These are phyloP conservation scores for Poecilia wingei DNA, from an alignment of 2,797 vertebrate genomes.

Conservation along the genomic window DNA sequence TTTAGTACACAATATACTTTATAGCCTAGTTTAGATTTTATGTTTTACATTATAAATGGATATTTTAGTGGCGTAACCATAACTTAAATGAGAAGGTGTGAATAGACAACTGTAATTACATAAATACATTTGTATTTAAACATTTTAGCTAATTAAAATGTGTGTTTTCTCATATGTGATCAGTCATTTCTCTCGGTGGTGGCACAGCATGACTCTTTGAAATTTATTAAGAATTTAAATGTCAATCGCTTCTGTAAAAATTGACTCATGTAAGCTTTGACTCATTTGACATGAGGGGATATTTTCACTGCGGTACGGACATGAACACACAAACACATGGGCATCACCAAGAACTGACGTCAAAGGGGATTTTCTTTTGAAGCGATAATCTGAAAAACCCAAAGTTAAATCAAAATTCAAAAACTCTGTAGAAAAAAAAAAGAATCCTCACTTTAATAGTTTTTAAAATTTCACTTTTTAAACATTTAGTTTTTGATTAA, in stretches of 20 bases:
- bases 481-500: background rate
- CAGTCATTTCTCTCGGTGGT: background rate
- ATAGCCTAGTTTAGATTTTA: background rate
- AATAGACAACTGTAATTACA: no score
- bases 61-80: no score
- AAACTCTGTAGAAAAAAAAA: background rate
- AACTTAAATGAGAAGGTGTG: no score
- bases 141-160: no score
- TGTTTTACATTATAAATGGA: background rate
- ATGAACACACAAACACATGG: fast-evolving
- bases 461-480: background rate
- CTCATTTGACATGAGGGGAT: background rate
- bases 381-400: background rate
- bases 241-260: background rate
- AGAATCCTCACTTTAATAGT: background rate
- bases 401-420: background rate
- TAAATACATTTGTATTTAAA: no score
- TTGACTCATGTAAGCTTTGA: background rate
- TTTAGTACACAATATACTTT: background rate
- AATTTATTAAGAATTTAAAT: background rate
- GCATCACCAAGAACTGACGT: conserved; percentile 8
- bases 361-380: conserved; percentile 42
- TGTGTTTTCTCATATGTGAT: no score
- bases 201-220: background rate
- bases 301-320: background rate